Evolutionary conservation across 2,113 vertebrate genomes (phyloP).

Genomic region (Passer domesticus): DNA sequence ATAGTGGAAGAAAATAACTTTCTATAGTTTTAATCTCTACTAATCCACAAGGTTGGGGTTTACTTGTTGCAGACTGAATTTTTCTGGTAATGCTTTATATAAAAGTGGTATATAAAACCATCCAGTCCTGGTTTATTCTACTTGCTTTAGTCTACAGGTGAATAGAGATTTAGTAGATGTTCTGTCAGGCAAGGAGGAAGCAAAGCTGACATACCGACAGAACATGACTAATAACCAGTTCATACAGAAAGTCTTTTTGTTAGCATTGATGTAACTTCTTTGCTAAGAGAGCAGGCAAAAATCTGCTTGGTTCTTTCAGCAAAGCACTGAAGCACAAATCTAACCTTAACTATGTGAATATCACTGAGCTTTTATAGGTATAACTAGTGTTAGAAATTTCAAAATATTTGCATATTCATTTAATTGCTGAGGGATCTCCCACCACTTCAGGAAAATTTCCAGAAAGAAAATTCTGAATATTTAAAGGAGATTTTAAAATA

Average conservation of each 20-base stretch:
- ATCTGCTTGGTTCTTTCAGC: not conserved
- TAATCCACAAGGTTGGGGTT: not conserved
- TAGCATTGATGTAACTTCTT: not conserved
- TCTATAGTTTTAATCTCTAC: not conserved
- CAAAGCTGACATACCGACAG: not conserved
- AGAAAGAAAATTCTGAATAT: not conserved
- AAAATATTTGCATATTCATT: not conserved
- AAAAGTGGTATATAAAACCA: not conserved
- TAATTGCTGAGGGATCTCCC: not conserved
- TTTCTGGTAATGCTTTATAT: not conserved
- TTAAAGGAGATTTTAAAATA: not conserved
- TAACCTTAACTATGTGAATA: not conserved
- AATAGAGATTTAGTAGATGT: conserved; percentile 23
- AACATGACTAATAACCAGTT: not conserved
- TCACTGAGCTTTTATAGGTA: not conserved
- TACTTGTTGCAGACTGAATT: not conserved
- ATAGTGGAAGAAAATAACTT: not conserved
- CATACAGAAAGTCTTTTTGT: conserved; percentile 11
- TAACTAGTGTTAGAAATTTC: not conserved
- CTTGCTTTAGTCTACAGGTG: not conserved
- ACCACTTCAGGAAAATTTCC: not conserved
- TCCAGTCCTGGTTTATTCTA: not conserved
- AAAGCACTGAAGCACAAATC: not conserved
- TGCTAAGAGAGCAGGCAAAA: not conserved
- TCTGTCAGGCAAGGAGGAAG: not conserved